Conservation (phyloP, 2,888 invertebrate genomes). For the Opisthograptis luteolata region DNA sequence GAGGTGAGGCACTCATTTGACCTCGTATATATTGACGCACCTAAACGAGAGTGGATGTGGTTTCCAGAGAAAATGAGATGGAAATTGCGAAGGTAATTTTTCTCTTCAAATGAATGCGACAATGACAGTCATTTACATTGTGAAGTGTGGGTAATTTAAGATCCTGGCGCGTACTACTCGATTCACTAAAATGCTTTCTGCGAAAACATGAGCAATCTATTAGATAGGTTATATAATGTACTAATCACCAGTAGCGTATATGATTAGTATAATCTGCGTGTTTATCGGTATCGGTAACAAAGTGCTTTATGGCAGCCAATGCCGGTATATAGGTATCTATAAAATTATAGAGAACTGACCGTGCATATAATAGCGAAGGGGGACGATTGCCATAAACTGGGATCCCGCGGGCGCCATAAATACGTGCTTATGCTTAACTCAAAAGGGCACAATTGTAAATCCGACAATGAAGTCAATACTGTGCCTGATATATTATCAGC, state of each 20-base stretch:
- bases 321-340: too few relatives aligned
- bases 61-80: conserved; percentile 20
- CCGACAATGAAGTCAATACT: conserved; percentile 7
- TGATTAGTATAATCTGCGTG: conserved; percentile 6
- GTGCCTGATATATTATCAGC: not conserved
- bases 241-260: not conserved
- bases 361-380: conserved; percentile 37
- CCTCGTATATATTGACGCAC: conserved; percentile 9
- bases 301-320: conserved; percentile 32
- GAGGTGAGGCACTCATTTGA: conserved; percentile 3
- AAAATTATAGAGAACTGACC: conserved; percentile 43
- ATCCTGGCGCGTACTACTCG: conserved; percentile 3
- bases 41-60: not conserved
- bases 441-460: conserved; percentile 6
- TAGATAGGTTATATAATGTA: conserved; percentile 1
- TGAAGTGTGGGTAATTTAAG: conserved; percentile 4
- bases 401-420: conserved; percentile 45
- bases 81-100: conserved; percentile 12
- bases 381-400: conserved; percentile 36
- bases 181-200: not conserved
- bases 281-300: conserved; percentile 8
- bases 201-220: not conserved
- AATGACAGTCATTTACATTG: conserved; percentile 20
- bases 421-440: conserved; percentile 30
- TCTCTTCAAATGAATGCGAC: conserved; percentile 13